These are phyloP conservation scores for Aphelocoma californica DNA, from an alignment of 2,797 vertebrate species.

Conservation along the genomic window DNA sequence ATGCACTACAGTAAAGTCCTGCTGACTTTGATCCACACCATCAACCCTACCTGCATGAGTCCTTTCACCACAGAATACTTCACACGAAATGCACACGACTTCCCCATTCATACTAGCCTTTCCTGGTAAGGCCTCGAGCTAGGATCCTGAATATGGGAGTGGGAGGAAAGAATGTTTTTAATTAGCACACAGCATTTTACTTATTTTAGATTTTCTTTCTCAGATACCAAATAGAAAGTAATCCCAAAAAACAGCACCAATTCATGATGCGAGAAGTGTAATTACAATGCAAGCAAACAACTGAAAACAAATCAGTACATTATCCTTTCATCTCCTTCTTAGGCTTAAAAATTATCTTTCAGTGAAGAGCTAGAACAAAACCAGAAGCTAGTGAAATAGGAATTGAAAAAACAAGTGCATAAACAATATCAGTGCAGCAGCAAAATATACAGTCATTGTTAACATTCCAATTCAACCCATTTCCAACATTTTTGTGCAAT, in stretches of 20 bases:
- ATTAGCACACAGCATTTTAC: constrained; percentile 59
- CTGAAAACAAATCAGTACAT: constrained; percentile 58
- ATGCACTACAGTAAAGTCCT: constrained; percentile 58
- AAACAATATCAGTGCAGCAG: constrained; percentile 74
- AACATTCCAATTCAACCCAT: constrained; percentile 76
- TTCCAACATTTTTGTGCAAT: constrained; percentile 79
- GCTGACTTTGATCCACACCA: constrained; percentile 31
- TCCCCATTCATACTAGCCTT: constrained; percentile 23
- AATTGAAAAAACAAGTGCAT: constrained; percentile 73
- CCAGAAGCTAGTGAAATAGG: constrained; percentile 57
- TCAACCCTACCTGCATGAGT: constrained; percentile 47
- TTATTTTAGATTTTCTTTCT: constrained; percentile 57
- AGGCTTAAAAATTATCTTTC: constrained; percentile 69
- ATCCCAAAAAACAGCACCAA: constrained; percentile 71
- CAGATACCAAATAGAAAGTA: constrained; percentile 44
- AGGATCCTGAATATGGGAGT: constrained; percentile 67
- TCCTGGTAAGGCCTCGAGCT: constrained; percentile 62
- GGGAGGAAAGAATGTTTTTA: constrained; percentile 47
- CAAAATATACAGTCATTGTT: constrained; percentile 69
- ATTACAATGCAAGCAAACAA: constrained; percentile 48
- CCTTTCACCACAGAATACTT: constrained; percentile 33
- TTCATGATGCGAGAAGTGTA: constrained; percentile 43
- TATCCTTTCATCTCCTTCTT: constrained; percentile 64
- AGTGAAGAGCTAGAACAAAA: constrained; percentile 68
- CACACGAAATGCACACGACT: neutral